These are phyloP conservation scores for Pteronotus mesoamericanus DNA, from an alignment of 2,797 vertebrate species.

Conservation along the genomic window DNA sequence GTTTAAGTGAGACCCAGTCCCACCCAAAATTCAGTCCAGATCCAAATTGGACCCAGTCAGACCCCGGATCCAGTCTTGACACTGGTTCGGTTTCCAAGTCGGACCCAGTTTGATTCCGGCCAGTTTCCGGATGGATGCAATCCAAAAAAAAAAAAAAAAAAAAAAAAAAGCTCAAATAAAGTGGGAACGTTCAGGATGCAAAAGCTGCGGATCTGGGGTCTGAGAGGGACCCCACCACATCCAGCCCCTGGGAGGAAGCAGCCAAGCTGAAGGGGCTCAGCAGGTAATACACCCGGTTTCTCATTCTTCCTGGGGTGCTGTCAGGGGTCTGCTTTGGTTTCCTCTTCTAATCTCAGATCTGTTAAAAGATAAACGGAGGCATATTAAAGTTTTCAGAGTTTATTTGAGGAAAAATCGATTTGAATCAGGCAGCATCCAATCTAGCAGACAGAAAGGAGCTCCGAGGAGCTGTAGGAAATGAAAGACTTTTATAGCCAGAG, in stretches of 20 bases:
- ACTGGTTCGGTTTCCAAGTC: neutral
- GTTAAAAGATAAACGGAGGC: neutral
- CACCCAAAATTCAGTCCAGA: neutral
- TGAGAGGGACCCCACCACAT: neutral
- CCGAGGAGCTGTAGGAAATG: neutral
- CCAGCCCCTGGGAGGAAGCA: neutral
- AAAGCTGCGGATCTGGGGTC: neutral
- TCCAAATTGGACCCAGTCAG: neutral
- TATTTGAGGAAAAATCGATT: neutral
- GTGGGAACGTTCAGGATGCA: neutral
- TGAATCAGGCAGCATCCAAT: neutral
- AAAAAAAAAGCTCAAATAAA: neutral
- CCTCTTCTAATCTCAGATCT: neutral
- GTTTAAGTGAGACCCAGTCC: neutral
- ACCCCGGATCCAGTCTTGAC: too few relatives aligned
- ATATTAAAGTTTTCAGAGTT: neutral
- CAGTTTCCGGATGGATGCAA: neutral
- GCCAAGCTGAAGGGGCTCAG: too few relatives aligned
- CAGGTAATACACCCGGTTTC: neutral
- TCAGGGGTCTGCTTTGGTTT: neutral
- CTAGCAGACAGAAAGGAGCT: neutral
- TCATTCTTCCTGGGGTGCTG: neutral
- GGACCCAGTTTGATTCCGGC: neutral
- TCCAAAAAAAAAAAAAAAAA: too few relatives aligned
- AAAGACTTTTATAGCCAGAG: neutral